Evolutionary conservation across 92 coral and sea anemone species (phyloP), one percentile per base, ranked within the genome.

Genomic region (Phenganax marumi): DNA sequence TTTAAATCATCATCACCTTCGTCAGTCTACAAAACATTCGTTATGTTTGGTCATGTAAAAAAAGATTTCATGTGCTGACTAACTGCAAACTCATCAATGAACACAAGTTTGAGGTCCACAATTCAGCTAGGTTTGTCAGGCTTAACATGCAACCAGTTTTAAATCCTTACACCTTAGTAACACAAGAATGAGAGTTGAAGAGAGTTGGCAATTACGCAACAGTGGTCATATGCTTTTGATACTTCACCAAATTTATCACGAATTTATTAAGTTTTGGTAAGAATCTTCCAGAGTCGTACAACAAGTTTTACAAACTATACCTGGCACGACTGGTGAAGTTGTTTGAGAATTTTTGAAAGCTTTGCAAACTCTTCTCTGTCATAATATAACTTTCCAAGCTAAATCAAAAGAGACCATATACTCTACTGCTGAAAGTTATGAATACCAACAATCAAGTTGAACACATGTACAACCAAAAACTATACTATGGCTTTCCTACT

Each of bases 1-100:
- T 95, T 95, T 23, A 95, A 88, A 74, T 95, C 98, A 85, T 95
- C 98, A 84, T 92, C 98, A 9, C 98, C 98, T 12, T 95, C 98
- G 81, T 90, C 96, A 11, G 98, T 95, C 92, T 91, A 87, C 23
- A 50, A 78, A 3, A 85, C 17, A 39, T 23, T 23, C 50, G 12
- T 0, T 70, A 46, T 50, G 11, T 16, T 3, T 17, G 4, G 18
- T 14, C 14, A 33, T 21, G 48, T 18, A n/a, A 12, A 62, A 10
- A 52, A 57, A 50, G 26, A 33, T 17, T 22, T 24, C 19, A 66
- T 8, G 18, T 12, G 46, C 68, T 26, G 26, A 14, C 39, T 17
- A 22, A 8, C 3, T 39, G 0, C 43, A 33, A 33, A 33, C 43
- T 1, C 43, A 33, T 33, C 5, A 33, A 2, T 1, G 43, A 33